Conservation (phyloP, 2,113 vertebrate genomes). For the Indicator maculatus region DNA sequence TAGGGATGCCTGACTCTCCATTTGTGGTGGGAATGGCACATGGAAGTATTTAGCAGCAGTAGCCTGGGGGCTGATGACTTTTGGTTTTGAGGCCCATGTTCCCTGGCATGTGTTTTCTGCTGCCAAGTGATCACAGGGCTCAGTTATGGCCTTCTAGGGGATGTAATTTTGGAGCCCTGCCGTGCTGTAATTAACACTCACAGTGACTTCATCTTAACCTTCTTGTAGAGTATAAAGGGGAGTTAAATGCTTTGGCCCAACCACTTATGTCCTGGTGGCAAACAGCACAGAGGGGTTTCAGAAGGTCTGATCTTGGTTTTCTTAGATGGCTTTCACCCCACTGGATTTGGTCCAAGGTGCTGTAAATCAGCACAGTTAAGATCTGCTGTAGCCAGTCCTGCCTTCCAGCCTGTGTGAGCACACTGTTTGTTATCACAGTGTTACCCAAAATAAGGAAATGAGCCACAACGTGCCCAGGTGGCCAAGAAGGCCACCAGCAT, state of each 20-base stretch:
- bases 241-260: neutral
- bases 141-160: neutral
- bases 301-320: neutral
- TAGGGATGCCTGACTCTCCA: fast-evolving
- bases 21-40: neutral
- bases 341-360: neutral
- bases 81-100: neutral
- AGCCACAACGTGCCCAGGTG: no score
- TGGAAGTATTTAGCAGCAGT: neutral
- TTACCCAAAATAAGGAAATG: neutral
- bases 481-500: no score
- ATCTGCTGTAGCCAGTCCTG: neutral
- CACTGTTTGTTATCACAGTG: neutral
- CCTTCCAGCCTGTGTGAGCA: neutral
- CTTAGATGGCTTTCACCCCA: neutral
- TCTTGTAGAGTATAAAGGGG: neutral
- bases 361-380: neutral
- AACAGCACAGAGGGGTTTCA: neutral
- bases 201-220: neutral
- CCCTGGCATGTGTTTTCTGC: neutral
- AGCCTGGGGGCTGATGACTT: neutral
- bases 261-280: neutral
- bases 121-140: neutral
- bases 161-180: neutral
- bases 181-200: neutral